Base-by-base conservation (phyloP, 2,797 vertebrate species). In the Pseudochromis fuscus region DNA sequence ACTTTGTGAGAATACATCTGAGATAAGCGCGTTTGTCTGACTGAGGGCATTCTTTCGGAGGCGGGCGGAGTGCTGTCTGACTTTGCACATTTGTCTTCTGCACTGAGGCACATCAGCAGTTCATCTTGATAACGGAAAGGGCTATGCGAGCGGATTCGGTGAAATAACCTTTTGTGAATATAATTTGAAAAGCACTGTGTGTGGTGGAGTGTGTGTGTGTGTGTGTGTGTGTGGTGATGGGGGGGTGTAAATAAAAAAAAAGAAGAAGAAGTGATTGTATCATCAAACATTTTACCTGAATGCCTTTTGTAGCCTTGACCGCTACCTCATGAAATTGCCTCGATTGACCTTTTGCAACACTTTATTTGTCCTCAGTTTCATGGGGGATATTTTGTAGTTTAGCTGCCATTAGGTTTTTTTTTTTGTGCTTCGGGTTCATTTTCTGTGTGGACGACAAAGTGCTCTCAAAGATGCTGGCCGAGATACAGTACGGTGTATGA, bases 161-260 rank as follows among this genome's bases (percentile, higher is more conserved):
- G 68, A 90, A 91, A 91, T 84, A 92, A 89, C 85, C 85, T 88
- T 92, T 90, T 86, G 84, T 91, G 88, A 89, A 86, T 81, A 84
- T 79, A 76, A 88, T 87, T 84, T 88, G 81, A 85, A 84, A 79
- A 66, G 69, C 67, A 55, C 58, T 71, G 59, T 62, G 50, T n/a
- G 40, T 37, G 30, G 46, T 42, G 25, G 59, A 33, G 31, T 35
- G 46, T 56, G n/a, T n/a, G n/a, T n/a, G n/a, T n/a, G n/a, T n/a
- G n/a, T n/a, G n/a, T n/a, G n/a, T n/a, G n/a, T n/a, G n/a, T n/a
- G n/a, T n/a, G n/a, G n/a, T n/a, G n/a, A n/a, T n/a, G n/a, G 33
- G 33, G 48, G 1, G 58, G 52, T 50, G 56, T 66, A 72, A 85
- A 82, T 76, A 72, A 82, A 70, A 78, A 82, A 70, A 78, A 68